phyloP scores from a whole-genome alignment of 2,888 invertebrate genomes.

The Leucophenga maculata region DNA sequence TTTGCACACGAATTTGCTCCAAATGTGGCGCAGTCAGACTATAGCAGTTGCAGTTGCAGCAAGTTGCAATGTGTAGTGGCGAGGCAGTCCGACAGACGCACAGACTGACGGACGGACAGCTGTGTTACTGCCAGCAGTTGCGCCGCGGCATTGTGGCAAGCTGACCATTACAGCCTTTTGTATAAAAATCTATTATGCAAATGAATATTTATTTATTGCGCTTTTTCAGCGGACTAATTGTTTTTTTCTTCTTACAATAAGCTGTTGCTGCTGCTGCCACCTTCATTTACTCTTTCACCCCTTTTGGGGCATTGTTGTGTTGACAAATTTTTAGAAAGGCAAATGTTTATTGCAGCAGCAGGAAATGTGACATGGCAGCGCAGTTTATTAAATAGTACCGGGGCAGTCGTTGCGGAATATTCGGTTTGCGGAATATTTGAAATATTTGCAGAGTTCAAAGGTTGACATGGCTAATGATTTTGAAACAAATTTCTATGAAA shows the following conservation, averaged over 20 bases:
- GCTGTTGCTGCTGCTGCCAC: neutral
- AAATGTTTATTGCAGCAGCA: neutral
- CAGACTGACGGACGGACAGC: neutral
- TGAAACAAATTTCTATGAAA: too few species aligned
- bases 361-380: too few species aligned
- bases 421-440: too few species aligned
- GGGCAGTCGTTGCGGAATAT: too few species aligned
- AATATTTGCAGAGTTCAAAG: too few species aligned
- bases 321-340: constrained; percentile 26
- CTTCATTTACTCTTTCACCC: neutral
- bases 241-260: constrained; percentile 14
- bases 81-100: neutral
- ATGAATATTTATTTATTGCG: constrained; percentile 24
- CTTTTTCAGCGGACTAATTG: constrained; percentile 22
- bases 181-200: constrained; percentile 14
- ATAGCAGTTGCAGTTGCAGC: neutral
- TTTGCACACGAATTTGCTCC: constrained; percentile 42
- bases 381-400: too few species aligned
- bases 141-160: neutral
- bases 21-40: constrained; percentile 32
- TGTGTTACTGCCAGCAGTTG: neutral
- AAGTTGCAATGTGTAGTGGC: neutral
- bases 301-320: neutral
- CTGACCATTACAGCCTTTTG: neutral
- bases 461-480: too few species aligned